A percentile compares a stretch with the other conserved stretches of the same genome.
These are phyloP conservation scores for Lepidocyrtinus sp. DNA, from an alignment of 2,888 invertebrate species.

Conservation along the genomic window DNA sequence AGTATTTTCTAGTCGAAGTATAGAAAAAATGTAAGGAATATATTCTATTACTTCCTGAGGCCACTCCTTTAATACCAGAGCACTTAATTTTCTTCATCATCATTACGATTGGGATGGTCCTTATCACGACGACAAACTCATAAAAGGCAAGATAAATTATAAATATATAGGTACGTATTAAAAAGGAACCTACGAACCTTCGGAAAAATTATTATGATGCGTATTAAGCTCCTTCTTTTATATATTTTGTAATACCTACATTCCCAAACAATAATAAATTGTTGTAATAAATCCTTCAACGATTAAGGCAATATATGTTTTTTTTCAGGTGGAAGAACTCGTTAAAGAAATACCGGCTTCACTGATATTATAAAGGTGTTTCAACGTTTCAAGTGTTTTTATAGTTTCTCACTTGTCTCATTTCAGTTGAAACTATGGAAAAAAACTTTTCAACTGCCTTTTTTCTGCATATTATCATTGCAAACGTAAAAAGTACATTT, in stretches of 20 bases:
- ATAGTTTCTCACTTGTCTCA: conserved; percentile 59
- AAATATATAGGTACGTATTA: conserved; percentile 17
- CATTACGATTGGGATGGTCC: no score
- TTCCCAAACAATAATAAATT: conserved; percentile 44
- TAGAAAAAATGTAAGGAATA: no score
- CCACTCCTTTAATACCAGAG: conserved; percentile 34
- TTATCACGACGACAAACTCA: conserved; percentile 54
- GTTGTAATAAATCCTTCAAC: conserved; percentile 57
- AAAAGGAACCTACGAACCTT: no score
- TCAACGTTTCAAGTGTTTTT: conserved; percentile 42
- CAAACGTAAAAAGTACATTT: no score
- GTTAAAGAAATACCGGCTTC: conserved; percentile 53
- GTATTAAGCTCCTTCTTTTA: no score
- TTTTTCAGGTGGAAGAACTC: conserved; percentile 53
- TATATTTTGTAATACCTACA: no score
- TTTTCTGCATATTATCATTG: background rate
- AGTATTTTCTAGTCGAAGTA: no score
- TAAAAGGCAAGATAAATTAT: conserved; percentile 26
- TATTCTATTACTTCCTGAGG: conserved; percentile 32
- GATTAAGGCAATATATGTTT: conserved; percentile 37
- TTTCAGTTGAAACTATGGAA: conserved; percentile 11
- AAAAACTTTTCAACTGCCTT: background rate
- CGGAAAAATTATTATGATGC: no score
- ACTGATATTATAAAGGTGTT: conserved; percentile 51
- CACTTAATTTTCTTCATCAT: conserved; percentile 25